A percentile compares a stretch with the other conserved stretches of the same genome.
Evolutionary conservation across 2,888 invertebrate genomes (phyloP).

Genomic region (Ophion ventricosus): DNA sequence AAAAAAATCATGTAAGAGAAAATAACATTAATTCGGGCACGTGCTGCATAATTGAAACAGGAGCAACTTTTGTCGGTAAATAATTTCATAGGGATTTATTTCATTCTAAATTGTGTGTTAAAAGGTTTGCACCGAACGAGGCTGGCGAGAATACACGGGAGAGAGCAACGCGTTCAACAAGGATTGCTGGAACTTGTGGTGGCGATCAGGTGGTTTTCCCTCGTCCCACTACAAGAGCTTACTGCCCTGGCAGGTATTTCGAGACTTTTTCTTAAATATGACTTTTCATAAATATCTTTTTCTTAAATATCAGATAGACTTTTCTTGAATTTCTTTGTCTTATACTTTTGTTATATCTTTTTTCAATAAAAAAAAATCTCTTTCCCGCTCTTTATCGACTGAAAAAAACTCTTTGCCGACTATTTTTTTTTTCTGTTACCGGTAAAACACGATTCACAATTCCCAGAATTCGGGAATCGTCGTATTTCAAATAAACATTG

Average conservation of each 20-base stretch:
- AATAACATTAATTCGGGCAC: not conserved
- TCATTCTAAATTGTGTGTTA: not conserved
- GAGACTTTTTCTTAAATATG: not conserved
- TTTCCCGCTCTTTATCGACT: not conserved
- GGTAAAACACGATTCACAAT: too few relatives aligned
- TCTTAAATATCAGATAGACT: too few relatives aligned
- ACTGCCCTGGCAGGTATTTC: slow-evolving; percentile 88
- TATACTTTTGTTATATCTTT: too few relatives aligned
- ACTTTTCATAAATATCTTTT: too few relatives aligned
- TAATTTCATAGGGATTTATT: not conserved
- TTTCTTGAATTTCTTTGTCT: too few relatives aligned
- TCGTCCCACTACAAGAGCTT: slow-evolving; percentile 87
- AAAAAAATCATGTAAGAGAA: not conserved
- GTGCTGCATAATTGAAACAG: not conserved
- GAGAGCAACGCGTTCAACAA: slow-evolving; percentile 84
- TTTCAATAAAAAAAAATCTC: not conserved
- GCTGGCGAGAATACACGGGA: slow-evolving; percentile 90
- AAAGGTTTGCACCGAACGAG: slow-evolving; percentile 91
- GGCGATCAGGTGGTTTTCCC: slow-evolving; percentile 91
- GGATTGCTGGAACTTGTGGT: slow-evolving; percentile 94
- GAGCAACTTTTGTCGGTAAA: not conserved
- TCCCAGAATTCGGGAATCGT: too few relatives aligned
- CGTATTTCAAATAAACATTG: too few relatives aligned
- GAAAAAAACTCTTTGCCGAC: too few relatives aligned
- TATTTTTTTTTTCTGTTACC: too few relatives aligned